A percentile compares a stretch with the other conserved stretches of the same genome.
phyloP scores from a whole-genome alignment of 2,113 vertebrate species.

The Chamaea fasciata region DNA sequence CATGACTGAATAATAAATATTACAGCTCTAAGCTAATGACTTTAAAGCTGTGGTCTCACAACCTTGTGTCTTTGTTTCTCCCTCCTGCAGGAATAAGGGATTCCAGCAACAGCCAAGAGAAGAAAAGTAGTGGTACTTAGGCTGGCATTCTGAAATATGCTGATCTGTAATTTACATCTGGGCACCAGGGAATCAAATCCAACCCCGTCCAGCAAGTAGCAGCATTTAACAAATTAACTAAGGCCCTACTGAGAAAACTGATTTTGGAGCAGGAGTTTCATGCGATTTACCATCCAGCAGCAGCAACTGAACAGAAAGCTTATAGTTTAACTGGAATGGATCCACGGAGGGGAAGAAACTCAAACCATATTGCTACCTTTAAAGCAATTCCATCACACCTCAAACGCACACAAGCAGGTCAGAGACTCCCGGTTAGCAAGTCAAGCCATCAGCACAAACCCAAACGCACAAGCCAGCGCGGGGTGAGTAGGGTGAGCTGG shows the following conservation, averaged over 20 bases:
- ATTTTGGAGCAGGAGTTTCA: not conserved
- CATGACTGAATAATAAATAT: not conserved
- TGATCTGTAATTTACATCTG: not conserved
- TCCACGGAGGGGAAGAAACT: not conserved
- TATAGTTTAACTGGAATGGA: not conserved
- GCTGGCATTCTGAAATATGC: not conserved
- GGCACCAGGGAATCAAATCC: not conserved
- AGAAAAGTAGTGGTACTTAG: not conserved
- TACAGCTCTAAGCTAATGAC: not conserved
- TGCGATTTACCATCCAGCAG: not conserved
- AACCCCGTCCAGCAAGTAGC: not conserved
- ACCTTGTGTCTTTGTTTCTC: not conserved
- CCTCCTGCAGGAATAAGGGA: not conserved
- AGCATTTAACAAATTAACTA: not conserved
- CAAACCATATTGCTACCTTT: not conserved
- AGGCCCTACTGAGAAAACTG: not conserved
- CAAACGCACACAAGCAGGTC: not conserved
- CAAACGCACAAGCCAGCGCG: not conserved
- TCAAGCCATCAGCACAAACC: conserved; percentile 35
- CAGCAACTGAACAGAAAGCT: not conserved
- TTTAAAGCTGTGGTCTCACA: not conserved
- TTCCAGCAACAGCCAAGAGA: not conserved
- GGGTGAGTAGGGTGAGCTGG: conserved; percentile 20
- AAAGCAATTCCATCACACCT: not conserved
- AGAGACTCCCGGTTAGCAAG: not conserved